Percentiles rank a stretch among this genome's conserved stretches.
phyloP scores from a whole-genome alignment of 2,113 vertebrate species.

The Tupaia tana region DNA sequence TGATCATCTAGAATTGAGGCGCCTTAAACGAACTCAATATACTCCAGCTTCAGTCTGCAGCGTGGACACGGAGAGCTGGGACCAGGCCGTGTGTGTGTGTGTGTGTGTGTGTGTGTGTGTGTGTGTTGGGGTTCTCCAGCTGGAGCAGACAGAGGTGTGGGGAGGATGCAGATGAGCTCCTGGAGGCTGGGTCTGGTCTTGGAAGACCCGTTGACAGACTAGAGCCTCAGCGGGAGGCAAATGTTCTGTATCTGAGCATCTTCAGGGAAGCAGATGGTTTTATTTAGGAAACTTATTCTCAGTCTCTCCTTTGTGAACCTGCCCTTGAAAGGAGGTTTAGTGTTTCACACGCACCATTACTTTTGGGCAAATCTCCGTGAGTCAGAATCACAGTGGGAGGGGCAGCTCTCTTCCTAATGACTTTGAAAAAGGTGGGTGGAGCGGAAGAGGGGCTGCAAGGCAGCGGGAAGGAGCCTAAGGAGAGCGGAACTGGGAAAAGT shows the following conservation, averaged over 20 bases:
- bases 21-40: not conserved
- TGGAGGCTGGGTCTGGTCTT: not conserved
- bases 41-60: not conserved
- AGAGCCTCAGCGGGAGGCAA: not conserved
- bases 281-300: conserved; percentile 9
- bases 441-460: not conserved
- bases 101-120: no score
- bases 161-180: not conserved
- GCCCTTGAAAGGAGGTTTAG: conserved; percentile 54
- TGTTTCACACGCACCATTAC: conserved; percentile 42
- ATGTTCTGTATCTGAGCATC: not conserved
- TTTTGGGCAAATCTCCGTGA: conserved; percentile 60
- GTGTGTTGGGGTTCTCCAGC: not conserved
- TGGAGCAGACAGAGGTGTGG: fast-evolving
- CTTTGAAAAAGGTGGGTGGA: conserved; percentile 55
- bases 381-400: conserved; percentile 63
- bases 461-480: not conserved
- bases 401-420: conserved; percentile 39
- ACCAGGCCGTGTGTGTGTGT: no score
- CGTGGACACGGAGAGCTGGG: not conserved
- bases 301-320: not conserved
- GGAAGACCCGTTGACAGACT: not conserved
- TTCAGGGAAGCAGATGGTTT: conserved; percentile 56
- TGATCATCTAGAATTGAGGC: conserved; percentile 8
- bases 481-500: not conserved